phyloP scores from a whole-genome alignment of 2,797 vertebrate species.

The Zonotrichia albicollis region DNA sequence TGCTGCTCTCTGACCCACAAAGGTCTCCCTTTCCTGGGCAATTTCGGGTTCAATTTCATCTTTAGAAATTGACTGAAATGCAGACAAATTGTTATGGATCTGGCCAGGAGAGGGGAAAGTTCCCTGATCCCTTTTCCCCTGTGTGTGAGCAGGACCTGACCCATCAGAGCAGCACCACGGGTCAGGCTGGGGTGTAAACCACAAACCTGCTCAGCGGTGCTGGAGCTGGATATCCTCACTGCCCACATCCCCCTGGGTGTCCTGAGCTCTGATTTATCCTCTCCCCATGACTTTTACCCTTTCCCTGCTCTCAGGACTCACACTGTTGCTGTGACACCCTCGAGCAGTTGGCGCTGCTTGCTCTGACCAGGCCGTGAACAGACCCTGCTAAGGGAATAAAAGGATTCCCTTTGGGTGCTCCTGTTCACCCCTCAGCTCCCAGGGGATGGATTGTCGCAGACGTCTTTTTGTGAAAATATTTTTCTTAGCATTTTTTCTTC shows the following conservation, averaged over 20 bases:
- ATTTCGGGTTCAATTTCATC: neutral
- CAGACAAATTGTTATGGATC: neutral
- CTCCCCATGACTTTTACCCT: neutral
- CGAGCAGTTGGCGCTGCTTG: fast-evolving
- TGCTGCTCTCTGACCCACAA: neutral
- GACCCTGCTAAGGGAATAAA: fast-evolving
- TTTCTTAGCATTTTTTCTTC: too few relatives aligned
- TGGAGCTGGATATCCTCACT: neutral
- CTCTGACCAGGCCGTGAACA: neutral
- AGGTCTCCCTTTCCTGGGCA: fast-evolving
- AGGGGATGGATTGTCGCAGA: neutral
- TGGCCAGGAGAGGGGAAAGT: neutral
- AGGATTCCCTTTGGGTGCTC: neutral
- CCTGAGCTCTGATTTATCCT: neutral
- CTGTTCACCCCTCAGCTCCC: neutral
- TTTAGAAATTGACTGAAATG: neutral
- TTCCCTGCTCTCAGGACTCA: neutral
- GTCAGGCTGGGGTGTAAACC: neutral
- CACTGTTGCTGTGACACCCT: neutral
- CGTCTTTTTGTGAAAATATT: too few relatives aligned
- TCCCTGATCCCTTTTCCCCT: neutral
- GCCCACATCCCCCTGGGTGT: neutral
- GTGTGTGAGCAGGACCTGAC: neutral
- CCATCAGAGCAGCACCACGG: fast-evolving
- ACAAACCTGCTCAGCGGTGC: fast-evolving